phyloP scores from a whole-genome alignment of 2,888 invertebrate genomes.

The Caenorhabditis drosophilae region DNA sequence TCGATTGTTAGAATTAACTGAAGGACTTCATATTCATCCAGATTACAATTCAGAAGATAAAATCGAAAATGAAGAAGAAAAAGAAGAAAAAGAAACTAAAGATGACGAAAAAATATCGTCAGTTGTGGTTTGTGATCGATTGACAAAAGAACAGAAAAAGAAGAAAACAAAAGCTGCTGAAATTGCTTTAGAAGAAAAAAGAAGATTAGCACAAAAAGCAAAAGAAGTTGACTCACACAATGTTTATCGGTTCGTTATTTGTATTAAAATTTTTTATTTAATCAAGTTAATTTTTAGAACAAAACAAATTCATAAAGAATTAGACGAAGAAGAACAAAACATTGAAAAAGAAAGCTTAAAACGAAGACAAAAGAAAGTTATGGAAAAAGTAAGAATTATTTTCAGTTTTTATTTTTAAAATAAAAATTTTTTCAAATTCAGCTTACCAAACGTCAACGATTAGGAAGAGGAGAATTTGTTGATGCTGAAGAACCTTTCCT shows the following conservation, averaged over 20 bases:
- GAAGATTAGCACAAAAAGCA: slow-evolving; percentile 25
- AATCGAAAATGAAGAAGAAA: too few relatives aligned
- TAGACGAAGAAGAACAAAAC: slow-evolving; percentile 34
- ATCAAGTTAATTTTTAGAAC: slow-evolving; percentile 37
- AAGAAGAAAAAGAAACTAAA: slow-evolving; percentile 2
- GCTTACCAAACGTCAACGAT: slow-evolving; percentile 28
- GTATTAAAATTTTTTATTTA: background rate
- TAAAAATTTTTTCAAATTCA: background rate
- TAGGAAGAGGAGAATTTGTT: slow-evolving; percentile 43
- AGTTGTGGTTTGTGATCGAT: slow-evolving; percentile 8
- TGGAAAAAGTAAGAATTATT: slow-evolving; percentile 17
- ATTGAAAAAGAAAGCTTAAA: slow-evolving; percentile 16
- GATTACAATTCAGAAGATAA: slow-evolving; percentile 16
- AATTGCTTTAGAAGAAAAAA: slow-evolving; percentile 32
- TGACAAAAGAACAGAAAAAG: slow-evolving; percentile 35
- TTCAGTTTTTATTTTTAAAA: background rate
- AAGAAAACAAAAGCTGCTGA: slow-evolving; percentile 28
- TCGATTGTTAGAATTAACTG: slow-evolving; percentile 31
- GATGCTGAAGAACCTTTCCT: slow-evolving; percentile 48
- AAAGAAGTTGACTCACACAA: slow-evolving; percentile 29
- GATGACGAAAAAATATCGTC: background rate
- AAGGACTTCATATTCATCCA: slow-evolving; percentile 40
- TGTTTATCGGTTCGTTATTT: slow-evolving; percentile 19
- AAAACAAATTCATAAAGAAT: slow-evolving; percentile 40
- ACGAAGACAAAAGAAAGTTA: slow-evolving; percentile 21